Conservation (phyloP, 2,888 invertebrate genomes). For the Hirtodrosophila duncani region DNA sequence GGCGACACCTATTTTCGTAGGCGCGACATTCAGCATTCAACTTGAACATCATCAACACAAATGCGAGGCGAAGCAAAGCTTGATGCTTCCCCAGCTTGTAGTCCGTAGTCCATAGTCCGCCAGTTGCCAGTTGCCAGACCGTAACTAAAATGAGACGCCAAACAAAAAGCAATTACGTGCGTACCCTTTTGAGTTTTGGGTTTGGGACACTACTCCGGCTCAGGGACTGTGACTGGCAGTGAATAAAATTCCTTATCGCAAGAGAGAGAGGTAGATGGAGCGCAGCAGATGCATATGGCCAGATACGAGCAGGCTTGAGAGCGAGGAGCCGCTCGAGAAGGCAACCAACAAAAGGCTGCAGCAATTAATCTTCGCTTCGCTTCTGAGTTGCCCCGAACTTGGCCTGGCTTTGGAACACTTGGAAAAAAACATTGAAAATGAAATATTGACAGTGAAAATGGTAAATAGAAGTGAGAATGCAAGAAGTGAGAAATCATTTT, state of each 20-base stretch:
- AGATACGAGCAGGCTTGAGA: slow-evolving; percentile 9
- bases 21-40: slow-evolving; percentile 41
- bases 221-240: slow-evolving; percentile 30
- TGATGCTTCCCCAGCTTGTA: slow-evolving; percentile 10
- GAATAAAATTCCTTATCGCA: slow-evolving; percentile 67
- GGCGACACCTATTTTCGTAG: slow-evolving; percentile 69
- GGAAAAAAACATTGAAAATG: too few relatives aligned
- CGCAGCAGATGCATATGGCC: slow-evolving; percentile 17
- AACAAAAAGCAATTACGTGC: slow-evolving; percentile 69
- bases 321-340: slow-evolving; percentile 35
- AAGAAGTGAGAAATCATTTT: too few relatives aligned
- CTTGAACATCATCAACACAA: background rate
- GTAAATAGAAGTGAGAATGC: too few relatives aligned
- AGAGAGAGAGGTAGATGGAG: slow-evolving; percentile 1
- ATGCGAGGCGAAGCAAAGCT: too few relatives aligned
- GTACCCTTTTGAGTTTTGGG: slow-evolving; percentile 21
- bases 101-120: slow-evolving; percentile 39
- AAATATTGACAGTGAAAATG: too few relatives aligned
- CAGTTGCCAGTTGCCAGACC: slow-evolving; percentile 49
- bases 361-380: slow-evolving; percentile 73
- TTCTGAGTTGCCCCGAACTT: slow-evolving; percentile 67
- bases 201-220: slow-evolving; percentile 10
- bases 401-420: too few relatives aligned
- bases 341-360: slow-evolving; percentile 64
- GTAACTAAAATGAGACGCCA: slow-evolving; percentile 73